A percentile compares a stretch with the other conserved stretches of the same genome.
Conservation (phyloP, 2,888 invertebrate species). For the Gymnocheta viridis region DNA sequence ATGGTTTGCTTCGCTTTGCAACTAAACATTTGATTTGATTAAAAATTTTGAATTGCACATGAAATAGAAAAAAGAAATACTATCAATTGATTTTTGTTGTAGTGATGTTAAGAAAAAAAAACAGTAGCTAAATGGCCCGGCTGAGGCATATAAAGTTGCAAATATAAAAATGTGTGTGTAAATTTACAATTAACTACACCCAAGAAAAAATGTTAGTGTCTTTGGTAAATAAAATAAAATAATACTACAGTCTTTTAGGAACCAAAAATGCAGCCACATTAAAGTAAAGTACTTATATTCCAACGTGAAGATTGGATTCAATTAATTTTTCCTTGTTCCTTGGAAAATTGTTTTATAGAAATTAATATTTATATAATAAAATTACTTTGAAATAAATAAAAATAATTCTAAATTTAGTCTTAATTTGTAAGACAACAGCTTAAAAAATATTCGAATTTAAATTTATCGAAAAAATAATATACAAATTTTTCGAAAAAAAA, state of each 20-base stretch:
- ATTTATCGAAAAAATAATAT: too few relatives aligned
- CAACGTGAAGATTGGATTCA: too few relatives aligned
- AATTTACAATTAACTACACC: background rate
- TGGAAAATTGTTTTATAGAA: too few relatives aligned
- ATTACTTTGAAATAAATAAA: too few relatives aligned
- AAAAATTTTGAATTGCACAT: background rate
- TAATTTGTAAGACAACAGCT: too few relatives aligned
- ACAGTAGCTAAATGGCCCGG: background rate
- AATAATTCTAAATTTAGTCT: too few relatives aligned
- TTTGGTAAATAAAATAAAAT: background rate
- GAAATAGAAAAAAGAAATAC: background rate
- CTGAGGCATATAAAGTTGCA: background rate
- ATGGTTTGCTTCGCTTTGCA: background rate
- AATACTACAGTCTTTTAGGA: background rate
- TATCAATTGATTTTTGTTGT: background rate
- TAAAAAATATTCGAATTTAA: too few relatives aligned
- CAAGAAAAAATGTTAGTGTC: constrained; percentile 1
- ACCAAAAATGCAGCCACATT: background rate
- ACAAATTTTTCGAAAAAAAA: too few relatives aligned
- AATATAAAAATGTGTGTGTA: background rate
- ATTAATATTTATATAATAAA: too few relatives aligned
- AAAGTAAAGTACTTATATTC: too few relatives aligned
- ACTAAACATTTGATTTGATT: background rate
- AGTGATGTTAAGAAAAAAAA: background rate
- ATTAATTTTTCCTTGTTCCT: too few relatives aligned